These are phyloP conservation scores for Sminthopsis crassicaudata DNA, from an alignment of 2,113 vertebrate genomes.

Conservation along the genomic window DNA sequence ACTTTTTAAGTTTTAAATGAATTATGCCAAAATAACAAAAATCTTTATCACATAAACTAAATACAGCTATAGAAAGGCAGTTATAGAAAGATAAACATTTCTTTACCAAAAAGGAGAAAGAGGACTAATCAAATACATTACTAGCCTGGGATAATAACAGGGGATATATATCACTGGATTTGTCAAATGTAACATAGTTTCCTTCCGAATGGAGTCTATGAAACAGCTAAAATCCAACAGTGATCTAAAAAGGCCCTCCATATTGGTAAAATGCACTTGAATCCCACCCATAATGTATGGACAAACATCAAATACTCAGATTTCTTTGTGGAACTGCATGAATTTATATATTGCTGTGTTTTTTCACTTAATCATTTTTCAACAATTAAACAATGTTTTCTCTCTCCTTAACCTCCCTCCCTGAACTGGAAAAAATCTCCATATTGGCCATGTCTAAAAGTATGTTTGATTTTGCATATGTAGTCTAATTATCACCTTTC, in stretches of 20 bases:
- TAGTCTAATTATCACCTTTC: not conserved
- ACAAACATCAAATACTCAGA: not conserved
- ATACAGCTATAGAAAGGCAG: not conserved
- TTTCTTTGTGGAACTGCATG: not conserved
- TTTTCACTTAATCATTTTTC: not conserved
- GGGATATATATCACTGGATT: not conserved
- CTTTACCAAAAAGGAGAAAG: not conserved
- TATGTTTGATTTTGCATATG: not conserved
- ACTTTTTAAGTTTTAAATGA: not conserved
- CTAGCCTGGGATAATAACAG: not conserved
- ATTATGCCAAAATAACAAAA: not conserved
- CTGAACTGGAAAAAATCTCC: not conserved
- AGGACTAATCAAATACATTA: not conserved
- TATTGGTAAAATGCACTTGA: not conserved
- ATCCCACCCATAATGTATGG: not conserved
- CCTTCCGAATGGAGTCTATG: not conserved
- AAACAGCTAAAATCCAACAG: not conserved
- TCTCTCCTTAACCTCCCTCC: not conserved
- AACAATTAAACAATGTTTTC: not conserved
- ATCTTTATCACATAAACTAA: not conserved
- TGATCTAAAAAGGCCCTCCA: not conserved
- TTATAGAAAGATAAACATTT: not conserved
- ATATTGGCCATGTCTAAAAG: not conserved
- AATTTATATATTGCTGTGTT: not conserved
- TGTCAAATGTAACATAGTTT: not conserved